These are phyloP conservation scores for Chouioia cunea DNA, from an alignment of 2,888 invertebrate genomes.

Conservation along the genomic window DNA sequence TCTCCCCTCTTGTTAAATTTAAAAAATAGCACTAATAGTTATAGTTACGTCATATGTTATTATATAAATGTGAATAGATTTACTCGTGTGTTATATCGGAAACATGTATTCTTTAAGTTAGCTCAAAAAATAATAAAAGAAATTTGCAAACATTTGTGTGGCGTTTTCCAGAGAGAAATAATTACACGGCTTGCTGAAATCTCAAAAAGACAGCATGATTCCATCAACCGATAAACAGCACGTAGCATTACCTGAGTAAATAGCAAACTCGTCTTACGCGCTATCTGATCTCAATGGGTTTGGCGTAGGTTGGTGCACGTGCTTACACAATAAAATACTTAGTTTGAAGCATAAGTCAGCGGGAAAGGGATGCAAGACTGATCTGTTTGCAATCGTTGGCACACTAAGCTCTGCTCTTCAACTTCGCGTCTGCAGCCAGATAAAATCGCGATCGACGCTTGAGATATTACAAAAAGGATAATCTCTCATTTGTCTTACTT, in stretches of 20 bases:
- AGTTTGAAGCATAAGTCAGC: conserved; percentile 45
- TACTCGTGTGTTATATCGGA: too few species aligned
- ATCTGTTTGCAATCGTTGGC: conserved; percentile 45
- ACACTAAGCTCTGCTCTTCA: conserved; percentile 12
- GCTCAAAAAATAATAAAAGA: too few species aligned
- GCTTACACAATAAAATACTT: conserved; percentile 49
- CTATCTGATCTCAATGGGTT: not conserved
- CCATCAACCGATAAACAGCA: too few species aligned
- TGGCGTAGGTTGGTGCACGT: not conserved
- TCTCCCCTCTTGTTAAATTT: too few species aligned
- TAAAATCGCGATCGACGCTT: conserved; percentile 18
- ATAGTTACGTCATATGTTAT: too few species aligned
- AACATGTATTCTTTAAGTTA: too few species aligned
- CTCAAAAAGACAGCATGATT: too few species aligned
- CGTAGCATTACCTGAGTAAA: not conserved
- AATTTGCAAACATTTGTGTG: too few species aligned
- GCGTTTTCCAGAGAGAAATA: too few species aligned
- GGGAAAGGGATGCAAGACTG: not conserved
- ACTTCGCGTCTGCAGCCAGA: conserved; percentile 16
- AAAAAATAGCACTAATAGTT: too few species aligned
- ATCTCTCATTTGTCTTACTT: conserved; percentile 18
- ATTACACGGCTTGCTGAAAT: too few species aligned
- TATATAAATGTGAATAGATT: too few species aligned
- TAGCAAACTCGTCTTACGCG: not conserved
- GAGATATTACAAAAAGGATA: conserved; percentile 30